Base-by-base conservation (phyloP, 2,888 invertebrate genomes). In the Pachycephus smyrnensis region DNA sequence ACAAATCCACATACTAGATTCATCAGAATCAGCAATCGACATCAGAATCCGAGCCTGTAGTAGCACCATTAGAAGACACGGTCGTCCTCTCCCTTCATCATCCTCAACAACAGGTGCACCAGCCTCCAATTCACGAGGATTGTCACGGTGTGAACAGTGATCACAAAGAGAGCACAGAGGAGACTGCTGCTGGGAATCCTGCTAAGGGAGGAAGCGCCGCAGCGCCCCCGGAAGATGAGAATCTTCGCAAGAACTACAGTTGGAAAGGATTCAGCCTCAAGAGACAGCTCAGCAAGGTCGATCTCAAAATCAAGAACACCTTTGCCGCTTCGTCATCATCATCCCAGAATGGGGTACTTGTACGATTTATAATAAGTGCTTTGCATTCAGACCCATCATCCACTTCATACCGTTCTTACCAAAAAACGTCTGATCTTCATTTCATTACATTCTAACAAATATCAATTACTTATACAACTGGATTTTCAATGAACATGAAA, bases 211-310 rank as follows among this genome's bases (percentile, higher is more conserved):
- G 77, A 23, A 73, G 35, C 35, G 55, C 32, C 6, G 12, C 37
- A 23, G 69, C 75, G 23, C 23, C 75, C 68, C 12, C 68, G 68
- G 40, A n/a, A 40, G 68, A 55, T 81, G 84, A 88, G 80, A 85
- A 89, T 11, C 81, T 84, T 71, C 84, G 87, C 75, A 90, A 90
- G 83, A 88, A 84, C 77, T 88, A 89, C 75, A 87, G 91, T 79
- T 96, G 96, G 96, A 96, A 96, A 92, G 94, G 94, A 80, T 96
- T 96, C 92, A 96, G 95, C 91, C 93, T 97, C 80, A 97, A 97
- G 92, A 94, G 96, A 86, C 96, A 96, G 92, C 93, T 97, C 86
- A 96, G 96, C 82, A 95, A 94, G 92, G 96, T 96, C 84, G 96
- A 96, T 90, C 92, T 95, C 87, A 96, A 95, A 91, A 92, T 95